Evolutionary conservation across 2,113 vertebrate genomes (phyloP), one percentile per base, ranked within the genome.

Genomic region (Cairina moschata): DNA sequence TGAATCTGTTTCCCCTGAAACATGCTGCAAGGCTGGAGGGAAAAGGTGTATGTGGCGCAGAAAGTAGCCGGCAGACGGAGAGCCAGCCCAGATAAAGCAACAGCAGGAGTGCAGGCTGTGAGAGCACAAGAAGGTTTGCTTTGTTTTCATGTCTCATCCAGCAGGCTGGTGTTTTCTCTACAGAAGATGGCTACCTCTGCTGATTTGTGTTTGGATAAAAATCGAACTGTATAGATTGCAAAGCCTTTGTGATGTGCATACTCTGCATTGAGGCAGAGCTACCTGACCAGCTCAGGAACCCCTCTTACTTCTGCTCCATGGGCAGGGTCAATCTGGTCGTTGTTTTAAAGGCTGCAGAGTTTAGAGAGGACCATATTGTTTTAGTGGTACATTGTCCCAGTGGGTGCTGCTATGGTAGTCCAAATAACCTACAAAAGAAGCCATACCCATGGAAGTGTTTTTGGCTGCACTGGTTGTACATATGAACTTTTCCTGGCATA

Each of bases 61-160:
- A 79, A 9, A 5, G 32, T 11, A 55, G 32, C 38, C 14, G 32
- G 54, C 38, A 38, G 17, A 31, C 3, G 5, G 40, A 66, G 17
- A 38, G 50, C 8, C 34, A 54, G 48, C 34, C 34, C 28, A 14
- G 68, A 66, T 56, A 38, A 79, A 40, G 26, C 8, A 3, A 46
- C 38, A 65, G 56, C 28, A 72, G 38, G 58, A 72, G 29, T 21
- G 9, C 29, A 72, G 67, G 34, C 58, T 76, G 17, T 48, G 32
- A 22, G 25, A 44, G 11, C 20, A 26, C 28, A 72, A 34, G 46
- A 86, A 67, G 36, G 26, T 42, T 23, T 48, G 20, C 26, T 68
- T 83, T 83, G 40, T 73, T 73, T 40, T 83, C 23, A 34, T 0
- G 0, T 75, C 71, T 82, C 4, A 1, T 34, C 14, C 25, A 75